These are phyloP conservation scores for Schlechtendalia chinensis DNA, from an alignment of 1,140 invertebrate species.

Conservation along the genomic window DNA sequence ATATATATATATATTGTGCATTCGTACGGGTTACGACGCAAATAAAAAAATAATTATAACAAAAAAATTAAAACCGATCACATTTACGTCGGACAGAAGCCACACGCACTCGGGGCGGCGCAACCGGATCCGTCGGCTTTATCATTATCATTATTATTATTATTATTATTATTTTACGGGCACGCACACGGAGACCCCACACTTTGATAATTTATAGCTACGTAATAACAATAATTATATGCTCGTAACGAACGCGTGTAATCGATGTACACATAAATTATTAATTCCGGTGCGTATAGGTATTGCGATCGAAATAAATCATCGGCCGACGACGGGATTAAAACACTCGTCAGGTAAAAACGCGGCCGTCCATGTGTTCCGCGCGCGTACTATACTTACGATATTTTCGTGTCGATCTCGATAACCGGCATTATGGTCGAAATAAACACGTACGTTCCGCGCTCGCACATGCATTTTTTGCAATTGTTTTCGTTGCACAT, in stretches of 20 bases:
- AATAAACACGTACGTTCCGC: no score
- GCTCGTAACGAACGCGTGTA: constrained; percentile 16
- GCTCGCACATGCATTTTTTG: no score
- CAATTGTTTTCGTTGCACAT: no score
- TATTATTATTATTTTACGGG: neutral
- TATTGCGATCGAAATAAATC: neutral
- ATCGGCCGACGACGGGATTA: no score
- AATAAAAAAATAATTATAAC: neutral
- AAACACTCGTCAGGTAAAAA: no score
- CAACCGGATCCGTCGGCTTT: no score
- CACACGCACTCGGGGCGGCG: no score
- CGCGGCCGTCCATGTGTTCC: no score
- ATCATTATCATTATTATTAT: no score
- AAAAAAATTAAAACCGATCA: neutral
- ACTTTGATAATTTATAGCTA: constrained; percentile 29
- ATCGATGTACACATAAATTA: constrained; percentile 18
- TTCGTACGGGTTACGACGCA: neutral
- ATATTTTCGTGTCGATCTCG: no score
- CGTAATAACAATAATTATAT: constrained; percentile 30
- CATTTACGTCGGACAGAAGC: constrained; percentile 18
- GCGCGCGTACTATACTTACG: no score
- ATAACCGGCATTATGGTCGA: no score
- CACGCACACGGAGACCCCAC: constrained; percentile 1
- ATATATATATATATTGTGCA: neutral
- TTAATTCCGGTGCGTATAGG: neutral